Conservation (phyloP, 2,888 invertebrate genomes). For the Blera fallax region DNA sequence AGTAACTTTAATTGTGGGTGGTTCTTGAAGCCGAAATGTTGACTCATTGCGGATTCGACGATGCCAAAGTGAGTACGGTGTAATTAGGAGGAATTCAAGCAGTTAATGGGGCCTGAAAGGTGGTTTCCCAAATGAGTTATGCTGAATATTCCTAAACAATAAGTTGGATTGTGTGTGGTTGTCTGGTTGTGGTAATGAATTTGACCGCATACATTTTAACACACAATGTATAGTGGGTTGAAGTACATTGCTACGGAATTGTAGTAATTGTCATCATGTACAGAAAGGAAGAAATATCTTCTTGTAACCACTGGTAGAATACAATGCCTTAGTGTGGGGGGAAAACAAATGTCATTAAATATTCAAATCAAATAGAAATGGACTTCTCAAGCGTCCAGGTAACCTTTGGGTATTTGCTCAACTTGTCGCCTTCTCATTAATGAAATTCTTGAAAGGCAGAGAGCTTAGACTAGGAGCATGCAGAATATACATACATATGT, state of each 20-base stretch:
- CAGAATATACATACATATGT: too few relatives aligned
- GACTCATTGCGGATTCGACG: conserved; percentile 12
- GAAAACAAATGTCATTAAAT: background rate
- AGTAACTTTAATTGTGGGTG: conserved; percentile 42
- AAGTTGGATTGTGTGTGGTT: background rate
- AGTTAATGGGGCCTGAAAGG: conserved; percentile 56
- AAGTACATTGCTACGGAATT: background rate
- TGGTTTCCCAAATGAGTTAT: conserved; percentile 45
- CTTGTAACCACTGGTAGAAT: background rate
- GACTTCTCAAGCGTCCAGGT: background rate
- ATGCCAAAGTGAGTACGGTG: conserved; percentile 30
- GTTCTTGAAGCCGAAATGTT: background rate
- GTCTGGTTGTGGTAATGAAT: background rate
- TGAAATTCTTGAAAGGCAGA: background rate
- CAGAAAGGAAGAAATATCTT: background rate
- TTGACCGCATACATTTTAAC: background rate
- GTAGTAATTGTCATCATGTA: background rate
- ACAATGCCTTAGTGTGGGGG: background rate
- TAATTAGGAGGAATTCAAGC: conserved; percentile 43
- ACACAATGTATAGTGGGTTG: background rate
- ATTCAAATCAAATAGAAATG: background rate
- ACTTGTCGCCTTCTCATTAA: background rate
- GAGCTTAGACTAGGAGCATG: too few relatives aligned
- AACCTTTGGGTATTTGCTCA: background rate
- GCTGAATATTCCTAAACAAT: background rate